phyloP scores from a whole-genome alignment of 2,113 vertebrate species.

The Muntiacus muntjak region DNA sequence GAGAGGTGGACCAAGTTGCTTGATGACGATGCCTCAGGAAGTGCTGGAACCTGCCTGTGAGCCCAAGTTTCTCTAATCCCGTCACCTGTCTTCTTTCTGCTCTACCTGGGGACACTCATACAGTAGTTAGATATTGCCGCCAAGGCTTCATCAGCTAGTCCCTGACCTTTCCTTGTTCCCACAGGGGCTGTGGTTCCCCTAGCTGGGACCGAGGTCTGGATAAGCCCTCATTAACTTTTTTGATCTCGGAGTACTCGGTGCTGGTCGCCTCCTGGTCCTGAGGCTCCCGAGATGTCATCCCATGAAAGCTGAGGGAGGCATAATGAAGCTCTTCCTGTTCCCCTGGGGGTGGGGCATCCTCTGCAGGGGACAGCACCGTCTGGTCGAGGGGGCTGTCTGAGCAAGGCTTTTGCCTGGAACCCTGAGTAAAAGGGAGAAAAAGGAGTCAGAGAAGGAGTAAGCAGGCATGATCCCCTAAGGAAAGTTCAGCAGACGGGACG shows the following conservation, averaged over 20 bases:
- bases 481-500: background rate
- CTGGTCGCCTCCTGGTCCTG: too few species aligned
- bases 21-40: background rate
- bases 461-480: background rate
- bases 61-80: background rate
- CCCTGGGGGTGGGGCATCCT: accelerated
- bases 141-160: accelerated
- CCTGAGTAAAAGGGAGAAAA: background rate
- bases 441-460: background rate
- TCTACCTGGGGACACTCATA: too few species aligned
- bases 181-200: background rate
- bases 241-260: constrained; percentile 6
- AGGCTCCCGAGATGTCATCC: background rate
- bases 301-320: background rate
- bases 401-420: background rate
- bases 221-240: background rate
- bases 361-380: accelerated
- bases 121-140: background rate
- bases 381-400: background rate
- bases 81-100: background rate
- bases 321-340: background rate
- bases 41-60: background rate
- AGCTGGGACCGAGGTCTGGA: background rate
- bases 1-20: background rate
- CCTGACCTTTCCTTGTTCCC: background rate